Evolutionary conservation across 2,113 vertebrate genomes (phyloP).

Genomic region (Anarrhichthys ocellatus): DNA sequence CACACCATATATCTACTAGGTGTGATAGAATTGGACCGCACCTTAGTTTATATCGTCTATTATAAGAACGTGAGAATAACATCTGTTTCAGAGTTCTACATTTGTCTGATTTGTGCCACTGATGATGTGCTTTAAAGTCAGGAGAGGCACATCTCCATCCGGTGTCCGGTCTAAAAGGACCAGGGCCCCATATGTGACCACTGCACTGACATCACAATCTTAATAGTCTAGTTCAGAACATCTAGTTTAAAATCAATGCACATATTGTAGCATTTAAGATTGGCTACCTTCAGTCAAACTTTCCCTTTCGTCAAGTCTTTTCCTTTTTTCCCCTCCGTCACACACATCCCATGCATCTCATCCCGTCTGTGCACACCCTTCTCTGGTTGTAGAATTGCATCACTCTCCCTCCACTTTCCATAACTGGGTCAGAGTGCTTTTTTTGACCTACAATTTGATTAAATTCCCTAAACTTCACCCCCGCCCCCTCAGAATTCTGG

Average conservation of each 20-base stretch:
- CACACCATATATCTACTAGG: too few relatives aligned
- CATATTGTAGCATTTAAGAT: not conserved
- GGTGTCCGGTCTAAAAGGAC: conserved; percentile 4
- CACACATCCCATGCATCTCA: conserved; percentile 10
- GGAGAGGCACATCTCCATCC: conserved; percentile 8
- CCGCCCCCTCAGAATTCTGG: not conserved
- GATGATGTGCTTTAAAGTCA: conserved; percentile 17
- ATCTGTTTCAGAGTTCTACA: not conserved
- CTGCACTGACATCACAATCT: conserved; percentile 8
- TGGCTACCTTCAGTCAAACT: too few relatives aligned
- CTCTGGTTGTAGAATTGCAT: not conserved
- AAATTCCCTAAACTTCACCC: not conserved
- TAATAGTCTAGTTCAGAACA: not conserved
- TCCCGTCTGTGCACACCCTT: not conserved
- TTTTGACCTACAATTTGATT: conserved; percentile 8
- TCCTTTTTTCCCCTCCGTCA: not conserved
- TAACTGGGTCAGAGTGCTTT: conserved; percentile 17
- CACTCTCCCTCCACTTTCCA: not conserved
- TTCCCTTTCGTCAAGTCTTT: not conserved
- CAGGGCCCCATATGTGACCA: not conserved
- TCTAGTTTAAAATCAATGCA: not conserved
- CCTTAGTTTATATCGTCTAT: too few relatives aligned
- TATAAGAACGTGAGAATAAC: not conserved
- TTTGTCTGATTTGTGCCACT: not conserved
- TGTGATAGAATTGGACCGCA: too few relatives aligned